Evolutionary conservation across 2,888 invertebrate genomes (phyloP), one percentile per base, ranked within the genome.

Genomic region (Anorthoa munda): DNA sequence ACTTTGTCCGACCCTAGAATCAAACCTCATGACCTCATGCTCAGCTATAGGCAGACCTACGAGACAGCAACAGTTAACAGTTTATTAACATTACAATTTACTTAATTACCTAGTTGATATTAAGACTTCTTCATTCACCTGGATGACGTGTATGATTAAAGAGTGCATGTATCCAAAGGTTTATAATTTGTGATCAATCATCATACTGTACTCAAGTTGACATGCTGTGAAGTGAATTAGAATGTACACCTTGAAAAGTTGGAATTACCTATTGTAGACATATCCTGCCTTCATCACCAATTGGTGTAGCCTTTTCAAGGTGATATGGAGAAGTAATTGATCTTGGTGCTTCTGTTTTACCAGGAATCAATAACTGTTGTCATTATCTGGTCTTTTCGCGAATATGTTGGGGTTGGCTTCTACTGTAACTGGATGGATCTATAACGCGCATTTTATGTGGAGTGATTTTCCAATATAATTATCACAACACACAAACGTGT

Each of bases 201-300:
- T n/a, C n/a, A 21, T 39, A 51, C 7, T 21, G 15, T 18, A 23
- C 17, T n/a, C 13, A 17, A 56, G 4, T 60, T 74, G 66, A 61
- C 51, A 56, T 5, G 17, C 61, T 76, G 39, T 69, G 59, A 65
- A 77, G 65, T 77, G 70, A 65, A 64, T 55, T 69, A 69, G 77
- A 77, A 81, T 55, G 77, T 64, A 26, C 69, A 66, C 82, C 78
- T 78, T 81, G 77, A 77, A 66, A 21, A 58, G 7, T 56, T 68
- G 55, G 63, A 51, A 64, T 64, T 55, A 64, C 58, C 64, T 50
- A 51, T 78, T 76, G 69, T 81, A 11, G 58, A 55, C 21, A 65
- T 76, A 76, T 78, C 78, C 78, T 78, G 78, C 64, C 64, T 64
- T 78, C 76, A 81, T 15, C 51, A 59, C 21, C 53, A 59, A 26